Evolutionary conservation across 2,113 vertebrate species (phyloP).

Genomic region (Callionymus lyra): DNA sequence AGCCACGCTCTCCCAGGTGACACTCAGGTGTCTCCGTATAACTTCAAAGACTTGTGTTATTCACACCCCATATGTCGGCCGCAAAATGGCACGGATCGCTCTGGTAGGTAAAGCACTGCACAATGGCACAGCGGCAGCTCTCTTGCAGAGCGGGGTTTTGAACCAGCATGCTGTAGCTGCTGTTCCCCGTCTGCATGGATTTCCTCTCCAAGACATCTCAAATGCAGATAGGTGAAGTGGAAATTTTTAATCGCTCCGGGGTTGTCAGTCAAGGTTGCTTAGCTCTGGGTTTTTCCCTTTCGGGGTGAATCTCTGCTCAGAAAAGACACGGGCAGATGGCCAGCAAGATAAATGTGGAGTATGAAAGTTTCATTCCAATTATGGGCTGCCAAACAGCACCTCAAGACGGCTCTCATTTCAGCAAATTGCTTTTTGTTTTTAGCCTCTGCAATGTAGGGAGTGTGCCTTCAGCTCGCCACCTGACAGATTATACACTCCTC

Average conservation of each 20-base stretch:
- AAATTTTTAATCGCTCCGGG: constrained; percentile 31
- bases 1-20: constrained; percentile 29
- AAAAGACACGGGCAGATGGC: background rate
- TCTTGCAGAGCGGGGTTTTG: no score
- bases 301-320: background rate
- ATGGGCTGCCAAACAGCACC: no score
- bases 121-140: no score
- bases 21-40: constrained; percentile 3
- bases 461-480: no score
- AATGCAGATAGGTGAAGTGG: constrained; percentile 13
- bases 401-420: no score
- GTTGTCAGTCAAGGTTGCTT: constrained; percentile 3
- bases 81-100: no score
- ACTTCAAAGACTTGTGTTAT: constrained; percentile 26
- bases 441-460: no score
- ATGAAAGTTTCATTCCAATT: background rate
- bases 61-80: background rate
- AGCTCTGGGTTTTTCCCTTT: background rate
- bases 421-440: no score
- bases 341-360: background rate
- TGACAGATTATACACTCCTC: no score
- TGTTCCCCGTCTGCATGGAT: background rate
- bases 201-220: background rate
- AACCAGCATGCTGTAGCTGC: background rate
- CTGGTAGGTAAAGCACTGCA: no score